Conservation (phyloP, 2,888 invertebrate genomes). For the Eumacrocentrus americanus region DNA sequence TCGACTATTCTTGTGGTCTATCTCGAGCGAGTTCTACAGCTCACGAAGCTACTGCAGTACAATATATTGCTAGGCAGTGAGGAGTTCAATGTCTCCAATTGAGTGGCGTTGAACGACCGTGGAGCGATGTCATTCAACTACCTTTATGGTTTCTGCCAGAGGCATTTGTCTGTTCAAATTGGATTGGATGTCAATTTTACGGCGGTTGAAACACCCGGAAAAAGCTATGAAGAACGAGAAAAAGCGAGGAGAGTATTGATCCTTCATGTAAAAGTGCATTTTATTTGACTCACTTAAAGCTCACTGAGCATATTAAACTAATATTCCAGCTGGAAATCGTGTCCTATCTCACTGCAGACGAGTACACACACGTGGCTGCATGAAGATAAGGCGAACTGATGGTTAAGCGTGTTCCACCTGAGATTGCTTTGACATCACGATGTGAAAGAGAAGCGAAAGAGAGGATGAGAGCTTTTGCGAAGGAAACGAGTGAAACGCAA, state of each 20-base stretch:
- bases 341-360: background rate
- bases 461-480: background rate
- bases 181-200: conserved; percentile 5
- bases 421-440: background rate
- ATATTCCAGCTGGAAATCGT: background rate
- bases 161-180: background rate
- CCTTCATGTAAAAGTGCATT: too few relatives aligned
- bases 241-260: too few relatives aligned
- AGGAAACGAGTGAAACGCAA: background rate
- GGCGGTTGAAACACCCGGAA: background rate
- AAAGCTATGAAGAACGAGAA: too few relatives aligned
- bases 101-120: background rate
- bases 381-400: background rate
- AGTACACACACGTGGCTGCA: background rate
- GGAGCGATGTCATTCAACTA: background rate
- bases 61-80: background rate
- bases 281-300: too few relatives aligned
- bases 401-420: background rate
- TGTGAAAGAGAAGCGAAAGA: background rate
- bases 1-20: too few relatives aligned
- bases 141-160: background rate
- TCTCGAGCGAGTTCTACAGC: too few relatives aligned
- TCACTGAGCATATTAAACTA: background rate
- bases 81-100: background rate
- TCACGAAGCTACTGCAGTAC: too few relatives aligned